Base-by-base conservation (phyloP, 2,797 vertebrate genomes). In the Coreius guichenoti region DNA sequence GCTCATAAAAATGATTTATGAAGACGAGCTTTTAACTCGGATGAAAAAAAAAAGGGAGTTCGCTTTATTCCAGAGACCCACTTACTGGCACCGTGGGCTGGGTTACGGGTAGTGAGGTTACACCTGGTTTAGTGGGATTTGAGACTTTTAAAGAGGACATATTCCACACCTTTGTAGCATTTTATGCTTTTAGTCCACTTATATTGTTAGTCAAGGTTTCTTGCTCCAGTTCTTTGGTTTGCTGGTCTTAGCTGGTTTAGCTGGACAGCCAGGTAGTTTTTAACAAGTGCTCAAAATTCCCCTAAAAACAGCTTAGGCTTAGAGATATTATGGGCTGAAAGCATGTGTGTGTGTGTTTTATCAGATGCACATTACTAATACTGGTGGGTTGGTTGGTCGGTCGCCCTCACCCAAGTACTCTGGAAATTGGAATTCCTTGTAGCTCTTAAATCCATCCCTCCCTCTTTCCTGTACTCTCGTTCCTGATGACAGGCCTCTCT, bases 1-100 rank as follows among this genome's bases (percentile, higher is more conserved):
- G 43, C 81, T 67, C 58, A 39, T 83, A 75, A 83, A 83, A 65
- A 75, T 75, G 73, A 83, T 76, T 83, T 76, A 83, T 76, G 47
- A 54, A 65, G 61, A 65, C 1, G 12, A 76, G 72, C 61, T 45
- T 82, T 74, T 31, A 82, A 80, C 21, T 49, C 29, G 2, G 26
- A 63, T 19, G 31, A 76, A 45, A 33, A 76, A 45, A 33, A 17
- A 67, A 72, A 43, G 8, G 21, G 56, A 65, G 61, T 83, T 76
- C 3, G 82, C 45, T 76, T 76, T 39, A 54, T 54, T 76, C 56
- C 61, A 47, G 29, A 47, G 56, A 75, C 81, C 43, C 81, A 83
- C 23, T 83, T 51, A 83, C 58, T 76, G 82, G 61, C 63, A 83
- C 73, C 2, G 3, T 39, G 58, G 33, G 70, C 81, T 33, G 56